Base-by-base conservation (phyloP, 2,797 vertebrate species). In the Carduelis carduelis region DNA sequence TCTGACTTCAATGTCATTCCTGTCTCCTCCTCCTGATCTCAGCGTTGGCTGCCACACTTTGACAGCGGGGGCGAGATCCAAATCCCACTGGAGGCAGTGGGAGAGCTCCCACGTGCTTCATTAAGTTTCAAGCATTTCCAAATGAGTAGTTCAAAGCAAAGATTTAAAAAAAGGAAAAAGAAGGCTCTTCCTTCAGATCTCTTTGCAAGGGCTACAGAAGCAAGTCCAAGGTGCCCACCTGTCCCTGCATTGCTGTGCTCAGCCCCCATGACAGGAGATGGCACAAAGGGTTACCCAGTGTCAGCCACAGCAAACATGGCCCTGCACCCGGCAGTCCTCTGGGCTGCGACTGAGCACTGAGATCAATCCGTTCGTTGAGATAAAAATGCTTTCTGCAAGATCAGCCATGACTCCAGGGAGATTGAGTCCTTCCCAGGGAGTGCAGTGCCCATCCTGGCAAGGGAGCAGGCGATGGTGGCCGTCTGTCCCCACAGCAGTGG, bases 381-480 rank as follows among this genome's bases (percentile, higher is more conserved):
- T 27, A 76, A 46, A 84, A 82, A 30, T 0, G 1, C 12, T 28
- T 68, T 56, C 57, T 52, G 39, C 8, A 14, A 47, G 53, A 52
- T 53, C 56, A 71, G 57, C 7, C 1, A 0, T 10, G 50, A 35
- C 13, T 52, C 23, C 46, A 56, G 24, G 23, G 41, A 60, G 60
- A 77, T 0, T 0, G 24, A 80, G 37, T 23, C 23, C 23, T 12
- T 85, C 49, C 44, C 19, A 77, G 16, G 4, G 9, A 2, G 5
- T 26, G 30, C n/a, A 60, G 60, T 7, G 18, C 24, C 41, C 6
- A 0, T 26, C 23, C 23, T 27, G 26, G 52, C 27, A 83, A 65
- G 52, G 55, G 50, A 90, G 15, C 55, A 71, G 34, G 41, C 0
- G 0, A 69, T 0, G 2, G 60, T 17, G 41, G 49, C 47, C 1